A percentile compares a stretch with the other conserved stretches of the same genome.
Conservation (phyloP, 1,140 invertebrate genomes). For the Berghia stephanieae region DNA sequence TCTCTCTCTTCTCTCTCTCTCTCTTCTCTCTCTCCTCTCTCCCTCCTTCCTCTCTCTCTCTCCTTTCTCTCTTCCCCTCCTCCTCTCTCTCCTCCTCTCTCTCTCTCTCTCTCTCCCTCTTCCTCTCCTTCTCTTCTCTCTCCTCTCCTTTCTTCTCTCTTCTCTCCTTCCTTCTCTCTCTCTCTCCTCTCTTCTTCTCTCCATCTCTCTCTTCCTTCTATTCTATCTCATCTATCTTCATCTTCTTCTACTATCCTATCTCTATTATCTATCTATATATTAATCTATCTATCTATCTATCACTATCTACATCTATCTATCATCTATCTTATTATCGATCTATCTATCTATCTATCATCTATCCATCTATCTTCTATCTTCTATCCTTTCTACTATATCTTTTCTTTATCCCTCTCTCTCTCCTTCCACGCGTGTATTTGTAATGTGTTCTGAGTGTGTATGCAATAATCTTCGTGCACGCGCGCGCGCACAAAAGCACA, state of each 20-base stretch:
- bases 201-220: background rate
- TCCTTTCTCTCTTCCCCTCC: background rate
- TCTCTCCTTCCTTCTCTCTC: background rate
- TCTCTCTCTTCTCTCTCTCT: background rate
- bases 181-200: background rate
- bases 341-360: too few species aligned
- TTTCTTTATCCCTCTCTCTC: background rate
- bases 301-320: too few species aligned
- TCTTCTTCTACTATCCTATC: background rate
- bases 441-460: background rate
- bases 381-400: too few species aligned
- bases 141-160: too few species aligned
- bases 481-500: background rate
- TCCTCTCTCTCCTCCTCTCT: slow-evolving; percentile 4
- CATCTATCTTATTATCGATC: too few species aligned
- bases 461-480: background rate
- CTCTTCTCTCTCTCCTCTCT: background rate
- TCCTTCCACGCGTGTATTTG: background rate
- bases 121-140: background rate
- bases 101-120: background rate
- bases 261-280: too few species aligned
- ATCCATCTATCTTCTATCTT: too few species aligned
- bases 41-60: background rate
- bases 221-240: background rate
- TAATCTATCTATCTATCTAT: too few species aligned